Evolutionary conservation across 2,113 vertebrate genomes (phyloP), one percentile per base, ranked within the genome.

Genomic region (Chiloscyllium plagiosum): DNA sequence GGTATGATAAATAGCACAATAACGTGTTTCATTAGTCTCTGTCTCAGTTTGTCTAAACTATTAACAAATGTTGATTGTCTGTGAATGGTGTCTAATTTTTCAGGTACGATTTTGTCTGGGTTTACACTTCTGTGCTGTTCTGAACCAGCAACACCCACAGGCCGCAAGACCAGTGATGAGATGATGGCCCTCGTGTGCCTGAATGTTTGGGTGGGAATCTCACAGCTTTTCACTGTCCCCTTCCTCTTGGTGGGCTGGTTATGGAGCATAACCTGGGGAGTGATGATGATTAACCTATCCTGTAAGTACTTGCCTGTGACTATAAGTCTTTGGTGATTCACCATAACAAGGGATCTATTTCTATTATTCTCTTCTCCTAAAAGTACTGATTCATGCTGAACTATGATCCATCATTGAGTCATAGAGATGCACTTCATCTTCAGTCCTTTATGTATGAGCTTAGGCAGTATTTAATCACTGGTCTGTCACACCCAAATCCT

Each of bases 191-290:
- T 94, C n/a, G 47, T 68, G 24, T 78, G 86, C 87, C 65, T 96
- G 17, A 96, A 96, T 33, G 70, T 96, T 19, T 95, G 96, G 96
- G 96, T 96, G 61, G 94, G 96, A 22, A 22, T 96, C 78, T 85
- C 96, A 47, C 94, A 96, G 37, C 94, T 96, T 42, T 95, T 96
- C 61, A 95, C 96, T 65, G 96, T 96, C 10, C 94, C 96, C 95
- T 96, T 96, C 94, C 96, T 69, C 37, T 66, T 96, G 61, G 95
- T 96, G 7, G 96, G 89, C 95, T 96, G 96, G 70, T 26, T 96
- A 20, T 94, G 95, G 95, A 96, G 95, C 70, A 69, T 96, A 17
- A 94, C 52, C 96, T 96, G 86, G 96, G 95, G 96, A 24, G 87
- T 96, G 61, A 52, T 95, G 50, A 70, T 96, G 89, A 47, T 94